Base-by-base conservation (phyloP, 2,113 vertebrate genomes). In the Paedocypris sp. region DNA sequence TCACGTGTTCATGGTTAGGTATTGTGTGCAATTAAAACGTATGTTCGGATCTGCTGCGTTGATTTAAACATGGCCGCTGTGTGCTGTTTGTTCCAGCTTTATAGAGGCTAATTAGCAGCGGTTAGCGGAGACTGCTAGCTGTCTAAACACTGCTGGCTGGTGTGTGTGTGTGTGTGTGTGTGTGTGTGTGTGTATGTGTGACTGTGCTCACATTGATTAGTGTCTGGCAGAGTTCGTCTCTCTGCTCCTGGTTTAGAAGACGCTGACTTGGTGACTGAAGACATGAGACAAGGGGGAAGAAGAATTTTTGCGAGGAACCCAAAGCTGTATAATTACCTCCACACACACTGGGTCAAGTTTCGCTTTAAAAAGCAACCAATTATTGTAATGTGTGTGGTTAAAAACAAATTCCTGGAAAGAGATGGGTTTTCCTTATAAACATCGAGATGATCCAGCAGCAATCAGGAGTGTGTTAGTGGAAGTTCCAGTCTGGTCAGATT, bases 341-440 rank as follows among this genome's bases (percentile, higher is more conserved):
- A 75, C 54, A 54, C 70, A 66, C 66, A 70, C 42, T 4, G 62
- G 71, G 82, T 85, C 77, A 45, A 49, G 69, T 85, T 85, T 72
- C 81, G 73, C 49, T 70, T 52, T 65, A 77, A 77, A 79, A 74
- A 80, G 72, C 71, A 77, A 71, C 46, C 66, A 68, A 78, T 77
- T 77, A 76, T 70, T 58, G 66, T 75, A 71, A 79, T 69, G 59
- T 49, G 57, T 73, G 77, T 51, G 77, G 72, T 79, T 72, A 29
- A 71, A 65, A 70, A 70, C 67, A 63, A 73, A 63, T 71, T 63
- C 64, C 70, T 39, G 33, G 76, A 73, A 73, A 66, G 54, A 67
- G 67, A 70, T 58, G 64, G 45, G 66, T 50, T 65, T 63, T 58
- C 69, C 42, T 71, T 41, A 69, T 61, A 58, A 73, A 64, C 62